Evolutionary conservation across 2,888 invertebrate species (phyloP), one percentile per base, ranked within the genome.

Genomic region (Conus canariensis): DNA sequence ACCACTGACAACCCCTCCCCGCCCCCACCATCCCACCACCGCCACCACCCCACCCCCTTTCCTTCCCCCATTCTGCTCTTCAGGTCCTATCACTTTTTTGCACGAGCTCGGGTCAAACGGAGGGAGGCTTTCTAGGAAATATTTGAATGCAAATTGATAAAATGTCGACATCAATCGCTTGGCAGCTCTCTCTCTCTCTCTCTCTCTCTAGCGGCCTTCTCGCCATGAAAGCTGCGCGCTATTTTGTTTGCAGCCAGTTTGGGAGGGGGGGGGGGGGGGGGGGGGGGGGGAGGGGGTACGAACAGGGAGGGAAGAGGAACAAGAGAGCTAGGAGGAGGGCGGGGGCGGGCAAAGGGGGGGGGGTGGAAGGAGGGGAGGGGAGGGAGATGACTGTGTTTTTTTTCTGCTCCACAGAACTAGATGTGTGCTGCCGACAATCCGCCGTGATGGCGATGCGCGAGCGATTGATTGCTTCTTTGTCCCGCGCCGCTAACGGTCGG

Each of bases 381-480:
- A 4, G 64, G 16, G 64, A 10, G 90, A 90, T 90, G 86, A 90
- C 91, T 90, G 91, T 80, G 90, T 80, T 90, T 82, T 87, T 87
- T 91, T 91, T 91, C 91, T 90, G 88, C 90, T 77, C 90, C 88
- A 90, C 58, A 90, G 90, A 88, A 82, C 88, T 86, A 86, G 89
- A 90, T 87, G 90, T 87, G 90, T 88, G 91, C 90, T 86, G 83
- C 90, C 90, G 92, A 90, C 91, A 90, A 90, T 89, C 87, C 91
- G 85, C 85, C 87, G 90, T 90, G 92, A 92, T 91, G 89, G 91
- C 92, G 90, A 91, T 92, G 91, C 86, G 92, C 90, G 91, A 90
- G 92, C 91, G 91, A 93, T 93, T 93, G 93, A 93, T 93, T 92
- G 89, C 91, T 87, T 89, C 92, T 92, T 93, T 93, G 93, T 93